Evolutionary conservation across 2,113 vertebrate species (phyloP).

Genomic region (Notothenia rossii): DNA sequence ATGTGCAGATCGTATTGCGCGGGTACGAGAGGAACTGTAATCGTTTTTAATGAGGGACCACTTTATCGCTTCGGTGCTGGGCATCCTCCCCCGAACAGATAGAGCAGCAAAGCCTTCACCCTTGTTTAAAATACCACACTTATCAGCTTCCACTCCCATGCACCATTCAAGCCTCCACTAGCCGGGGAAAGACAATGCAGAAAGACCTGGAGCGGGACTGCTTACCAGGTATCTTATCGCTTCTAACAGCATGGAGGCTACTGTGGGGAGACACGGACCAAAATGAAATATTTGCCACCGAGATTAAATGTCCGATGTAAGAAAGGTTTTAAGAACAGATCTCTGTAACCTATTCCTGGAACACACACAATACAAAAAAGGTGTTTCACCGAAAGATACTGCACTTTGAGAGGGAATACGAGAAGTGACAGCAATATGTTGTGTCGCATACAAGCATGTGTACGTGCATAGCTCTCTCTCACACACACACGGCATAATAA

Average conservation of each 20-base stretch:
- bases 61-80: conserved; percentile 76
- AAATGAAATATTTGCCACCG: conserved; percentile 71
- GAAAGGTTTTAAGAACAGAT: conserved; percentile 54
- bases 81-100: conserved; percentile 73
- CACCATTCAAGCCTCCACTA: conserved; percentile 61
- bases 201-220: conserved; percentile 61
- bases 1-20: conserved; percentile 70
- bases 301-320: conserved; percentile 70
- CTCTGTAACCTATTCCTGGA: conserved; percentile 55
- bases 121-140: conserved; percentile 80
- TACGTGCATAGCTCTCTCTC: not conserved
- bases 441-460: conserved; percentile 43
- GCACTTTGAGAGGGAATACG: conserved; percentile 54
- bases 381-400: conserved; percentile 50
- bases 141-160: conserved; percentile 80
- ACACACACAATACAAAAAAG: conserved; percentile 21
- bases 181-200: conserved; percentile 72
- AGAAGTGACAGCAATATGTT: conserved; percentile 42
- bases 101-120: conserved; percentile 70
- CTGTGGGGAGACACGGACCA: conserved; percentile 54
- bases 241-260: conserved; percentile 63
- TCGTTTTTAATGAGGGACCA: conserved; percentile 81
- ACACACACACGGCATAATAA: conserved; percentile 35
- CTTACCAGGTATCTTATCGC: conserved; percentile 77
- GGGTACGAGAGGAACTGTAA: conserved; percentile 72